Percentiles rank a stretch among this genome's conserved stretches.
Evolutionary conservation across 2,888 invertebrate genomes (phyloP).

Genomic region (Oxytorus armatus): DNA sequence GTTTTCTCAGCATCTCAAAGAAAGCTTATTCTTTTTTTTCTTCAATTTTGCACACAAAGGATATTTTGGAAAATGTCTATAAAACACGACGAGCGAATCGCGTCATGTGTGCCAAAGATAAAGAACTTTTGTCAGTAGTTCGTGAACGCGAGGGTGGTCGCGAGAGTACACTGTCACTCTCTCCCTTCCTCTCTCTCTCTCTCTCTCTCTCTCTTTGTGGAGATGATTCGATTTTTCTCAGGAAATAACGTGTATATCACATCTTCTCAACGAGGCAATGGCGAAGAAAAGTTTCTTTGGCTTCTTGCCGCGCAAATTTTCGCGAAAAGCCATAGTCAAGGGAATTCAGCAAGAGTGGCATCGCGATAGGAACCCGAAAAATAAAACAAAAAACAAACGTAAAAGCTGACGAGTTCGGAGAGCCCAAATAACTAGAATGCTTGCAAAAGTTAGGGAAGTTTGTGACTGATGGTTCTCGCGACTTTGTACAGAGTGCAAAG

Average conservation of each 20-base stretch:
- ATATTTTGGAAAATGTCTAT: neutral
- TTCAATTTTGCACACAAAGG: too few relatives aligned
- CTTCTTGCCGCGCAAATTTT: conserved; percentile 2
- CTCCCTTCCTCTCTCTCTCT: neutral
- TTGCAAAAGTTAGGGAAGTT: conserved; percentile 35
- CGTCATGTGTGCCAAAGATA: neutral
- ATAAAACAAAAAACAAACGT: conserved; percentile 18
- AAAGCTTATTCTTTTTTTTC: conserved; percentile 1
- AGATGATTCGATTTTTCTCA: conserved; percentile 47
- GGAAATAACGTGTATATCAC: conserved; percentile 18
- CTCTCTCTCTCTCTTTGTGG: conserved; percentile 1
- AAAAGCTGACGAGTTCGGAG: conserved; percentile 26
- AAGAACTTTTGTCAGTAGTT: neutral
- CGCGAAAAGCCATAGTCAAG: conserved; percentile 4
- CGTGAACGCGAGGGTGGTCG: neutral
- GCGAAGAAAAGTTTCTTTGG: conserved; percentile 28
- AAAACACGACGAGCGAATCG: neutral
- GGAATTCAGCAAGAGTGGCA: neutral
- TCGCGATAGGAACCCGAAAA: neutral
- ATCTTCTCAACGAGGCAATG: conserved; percentile 4
- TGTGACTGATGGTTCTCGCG: conserved; percentile 12
- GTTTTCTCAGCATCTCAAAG: neutral
- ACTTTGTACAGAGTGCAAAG: neutral
- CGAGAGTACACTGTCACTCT: neutral
- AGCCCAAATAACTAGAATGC: conserved; percentile 25